Conservation (phyloP, 2,797 vertebrate species). For the Epinephelus malabaricus region DNA sequence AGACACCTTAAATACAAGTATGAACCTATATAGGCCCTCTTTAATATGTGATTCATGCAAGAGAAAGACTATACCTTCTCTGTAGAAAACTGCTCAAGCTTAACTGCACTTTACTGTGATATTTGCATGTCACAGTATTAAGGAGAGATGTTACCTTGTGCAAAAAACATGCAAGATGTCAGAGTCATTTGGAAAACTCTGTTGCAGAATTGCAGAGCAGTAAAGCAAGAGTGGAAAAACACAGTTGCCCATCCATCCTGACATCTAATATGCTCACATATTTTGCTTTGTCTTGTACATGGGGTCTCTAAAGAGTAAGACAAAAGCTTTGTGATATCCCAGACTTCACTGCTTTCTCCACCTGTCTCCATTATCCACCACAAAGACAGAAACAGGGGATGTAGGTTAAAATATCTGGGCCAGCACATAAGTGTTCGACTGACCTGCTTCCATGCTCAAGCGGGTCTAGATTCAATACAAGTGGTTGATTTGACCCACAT, state of each 20-base stretch:
- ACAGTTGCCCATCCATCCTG: slow-evolving; percentile 2
- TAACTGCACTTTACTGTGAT: not conserved
- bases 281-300: slow-evolving; percentile 39
- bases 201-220: not conserved
- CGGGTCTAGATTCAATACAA: slow-evolving; percentile 46
- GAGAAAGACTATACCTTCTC: not conserved
- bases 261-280: slow-evolving; percentile 33
- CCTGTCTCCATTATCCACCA: slow-evolving; percentile 36
- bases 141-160: not conserved
- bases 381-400: slow-evolving; percentile 58
- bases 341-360: slow-evolving; percentile 33
- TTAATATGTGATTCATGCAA: not conserved
- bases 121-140: not conserved
- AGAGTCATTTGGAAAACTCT: not conserved
- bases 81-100: not conserved
- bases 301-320: slow-evolving; percentile 26
- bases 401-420: slow-evolving; percentile 72
- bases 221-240: slow-evolving; percentile 25
- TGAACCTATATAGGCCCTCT: too few relatives aligned
- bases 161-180: not conserved
- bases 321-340: slow-evolving; percentile 40
- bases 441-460: slow-evolving; percentile 62
- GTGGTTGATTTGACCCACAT: slow-evolving; percentile 71
- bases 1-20: too few relatives aligned
- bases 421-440: slow-evolving; percentile 68